Conservation (phyloP, 2,797 vertebrate genomes). For the Anolis apletophallus region DNA sequence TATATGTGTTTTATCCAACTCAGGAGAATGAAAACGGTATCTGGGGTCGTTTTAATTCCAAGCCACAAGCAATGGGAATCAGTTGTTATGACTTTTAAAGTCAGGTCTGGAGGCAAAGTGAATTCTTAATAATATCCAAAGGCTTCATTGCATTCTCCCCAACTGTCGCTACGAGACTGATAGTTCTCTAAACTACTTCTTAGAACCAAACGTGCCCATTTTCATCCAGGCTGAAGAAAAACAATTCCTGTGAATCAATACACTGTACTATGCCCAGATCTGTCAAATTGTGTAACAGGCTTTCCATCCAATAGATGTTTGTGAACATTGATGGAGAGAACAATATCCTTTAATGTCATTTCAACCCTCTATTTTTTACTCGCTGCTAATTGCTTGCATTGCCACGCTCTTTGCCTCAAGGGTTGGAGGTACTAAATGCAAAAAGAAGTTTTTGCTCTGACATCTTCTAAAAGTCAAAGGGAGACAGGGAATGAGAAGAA, state of each 20-base stretch:
- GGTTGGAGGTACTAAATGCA: not conserved
- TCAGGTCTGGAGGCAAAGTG: not conserved
- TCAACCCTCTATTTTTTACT: not conserved
- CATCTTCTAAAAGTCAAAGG: not conserved
- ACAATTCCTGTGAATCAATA: not conserved
- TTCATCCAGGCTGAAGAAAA: not conserved
- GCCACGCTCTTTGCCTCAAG: not conserved
- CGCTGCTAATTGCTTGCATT: not conserved
- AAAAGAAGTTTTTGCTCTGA: not conserved
- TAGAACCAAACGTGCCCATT: not conserved
- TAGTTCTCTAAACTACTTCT: not conserved
- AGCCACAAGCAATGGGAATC: not conserved
- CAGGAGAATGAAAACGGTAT: not conserved
- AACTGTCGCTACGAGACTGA: not conserved
- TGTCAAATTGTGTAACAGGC: not conserved
- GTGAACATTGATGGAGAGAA: not conserved
- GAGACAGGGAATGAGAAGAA: not conserved
- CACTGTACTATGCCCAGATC: not conserved
- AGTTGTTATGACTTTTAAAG: not conserved
- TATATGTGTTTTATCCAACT: not conserved
- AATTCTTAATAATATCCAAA: not conserved
- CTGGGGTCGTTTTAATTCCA: constrained; percentile 23
- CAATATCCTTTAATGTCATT: not conserved
- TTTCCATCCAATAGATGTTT: not conserved
- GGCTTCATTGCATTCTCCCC: no score